phyloP scores from a whole-genome alignment of 2,888 invertebrate genomes.

The Fragum fragum region DNA sequence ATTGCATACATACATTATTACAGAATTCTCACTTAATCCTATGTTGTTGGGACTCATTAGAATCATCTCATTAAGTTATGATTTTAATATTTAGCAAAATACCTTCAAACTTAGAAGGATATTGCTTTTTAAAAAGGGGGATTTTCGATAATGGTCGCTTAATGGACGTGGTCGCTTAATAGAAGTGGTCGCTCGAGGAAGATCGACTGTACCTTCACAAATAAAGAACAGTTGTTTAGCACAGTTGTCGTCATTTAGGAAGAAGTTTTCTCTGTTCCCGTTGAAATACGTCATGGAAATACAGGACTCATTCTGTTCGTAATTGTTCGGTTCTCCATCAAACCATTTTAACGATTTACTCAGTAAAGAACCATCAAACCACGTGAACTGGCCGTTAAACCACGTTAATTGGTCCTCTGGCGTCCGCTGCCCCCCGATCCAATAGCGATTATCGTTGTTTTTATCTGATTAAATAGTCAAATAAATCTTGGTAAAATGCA shows the following conservation, averaged over 20 bases:
- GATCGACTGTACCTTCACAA: constrained; percentile 60
- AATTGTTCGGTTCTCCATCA: constrained; percentile 41
- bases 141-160: no score
- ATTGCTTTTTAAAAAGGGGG: no score
- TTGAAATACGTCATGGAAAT: constrained; percentile 26
- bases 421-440: constrained; percentile 33
- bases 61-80: no score
- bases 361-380: constrained; percentile 38
- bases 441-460: constrained; percentile 28
- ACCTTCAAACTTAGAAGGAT: no score
- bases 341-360: constrained; percentile 22
- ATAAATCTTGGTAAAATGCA: no score
- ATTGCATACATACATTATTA: no score
- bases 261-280: constrained; percentile 4
- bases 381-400: constrained; percentile 7
- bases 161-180: no score
- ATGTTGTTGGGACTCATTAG: no score
- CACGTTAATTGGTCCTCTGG: neutral
- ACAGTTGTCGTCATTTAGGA: constrained; percentile 46
- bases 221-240: constrained; percentile 22
- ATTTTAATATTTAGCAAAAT: no score
- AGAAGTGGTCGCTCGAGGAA: no score
- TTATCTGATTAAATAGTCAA: neutral
- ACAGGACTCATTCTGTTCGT: constrained; percentile 28
- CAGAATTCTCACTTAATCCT: no score